Conservation (phyloP, 1,140 invertebrate genomes). For the Drosophila albomicans region DNA sequence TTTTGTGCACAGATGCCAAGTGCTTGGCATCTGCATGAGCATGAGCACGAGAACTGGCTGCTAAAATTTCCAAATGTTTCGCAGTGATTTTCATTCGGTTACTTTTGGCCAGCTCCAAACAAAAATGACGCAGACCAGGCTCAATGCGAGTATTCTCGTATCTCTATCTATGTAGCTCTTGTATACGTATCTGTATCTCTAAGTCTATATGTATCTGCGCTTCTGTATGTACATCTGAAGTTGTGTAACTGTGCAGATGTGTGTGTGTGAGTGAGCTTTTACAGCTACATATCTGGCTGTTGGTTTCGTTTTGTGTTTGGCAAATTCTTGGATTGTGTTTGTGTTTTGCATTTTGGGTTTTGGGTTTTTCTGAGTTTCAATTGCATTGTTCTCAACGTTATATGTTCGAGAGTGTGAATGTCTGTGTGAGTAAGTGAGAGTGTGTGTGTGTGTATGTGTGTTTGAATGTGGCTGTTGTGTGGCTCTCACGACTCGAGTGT, state of each 20-base stretch:
- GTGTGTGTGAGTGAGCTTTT: constrained; percentile 5
- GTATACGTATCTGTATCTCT: neutral
- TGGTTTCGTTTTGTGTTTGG: constrained; percentile 48
- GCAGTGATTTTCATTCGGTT: constrained; percentile 74
- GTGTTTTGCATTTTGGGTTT: constrained; percentile 48
- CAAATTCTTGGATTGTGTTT: constrained; percentile 54
- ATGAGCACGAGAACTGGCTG: constrained; percentile 33
- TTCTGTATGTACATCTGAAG: neutral
- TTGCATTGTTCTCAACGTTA: constrained; percentile 68
- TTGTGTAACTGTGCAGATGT: neutral
- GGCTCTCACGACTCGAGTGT: constrained; percentile 64
- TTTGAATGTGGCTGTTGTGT: constrained; percentile 12
- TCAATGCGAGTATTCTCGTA: neutral
- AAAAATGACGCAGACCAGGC: constrained; percentile 5
- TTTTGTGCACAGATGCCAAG: constrained; percentile 53
- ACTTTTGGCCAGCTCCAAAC: constrained; percentile 37
- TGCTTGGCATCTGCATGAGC: constrained; percentile 44
- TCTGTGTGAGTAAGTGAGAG: neutral
- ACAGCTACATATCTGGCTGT: constrained; percentile 16
- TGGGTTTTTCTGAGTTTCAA: constrained; percentile 64
- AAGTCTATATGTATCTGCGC: neutral
- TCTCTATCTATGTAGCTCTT: constrained; percentile 5
- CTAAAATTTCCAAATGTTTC: constrained; percentile 64
- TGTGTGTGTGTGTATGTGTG: neutral
- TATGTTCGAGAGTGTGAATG: neutral